Conservation (phyloP, 1,140 invertebrate species). For the Lepidurus apus region DNA sequence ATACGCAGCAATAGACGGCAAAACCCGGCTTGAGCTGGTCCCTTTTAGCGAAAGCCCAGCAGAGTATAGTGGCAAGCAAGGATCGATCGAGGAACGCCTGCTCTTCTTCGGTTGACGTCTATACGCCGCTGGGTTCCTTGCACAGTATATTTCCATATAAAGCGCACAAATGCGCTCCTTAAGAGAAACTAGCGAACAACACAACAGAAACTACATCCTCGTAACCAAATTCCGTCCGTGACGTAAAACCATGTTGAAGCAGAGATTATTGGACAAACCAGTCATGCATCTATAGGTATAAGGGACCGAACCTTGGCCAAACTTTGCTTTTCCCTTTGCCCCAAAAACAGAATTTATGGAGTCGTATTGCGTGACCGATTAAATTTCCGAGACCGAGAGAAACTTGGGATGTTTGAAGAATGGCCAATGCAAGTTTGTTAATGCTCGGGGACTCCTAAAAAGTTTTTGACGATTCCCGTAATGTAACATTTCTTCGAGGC, state of each 20-base stretch:
- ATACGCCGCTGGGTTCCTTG: not conserved
- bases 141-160: conserved; percentile 11
- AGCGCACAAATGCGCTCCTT: not conserved
- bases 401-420: no score
- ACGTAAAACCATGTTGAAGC: not conserved
- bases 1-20: not conserved
- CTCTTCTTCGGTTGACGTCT: conserved; percentile 10
- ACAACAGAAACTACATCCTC: not conserved
- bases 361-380: not conserved
- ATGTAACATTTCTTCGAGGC: no score
- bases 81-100: conserved; percentile 9
- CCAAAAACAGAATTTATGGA: not conserved
- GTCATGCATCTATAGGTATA: conserved; percentile 4
- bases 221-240: not conserved
- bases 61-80: not conserved
- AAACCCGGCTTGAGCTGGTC: not conserved
- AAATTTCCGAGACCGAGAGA: not conserved
- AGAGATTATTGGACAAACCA: not conserved
- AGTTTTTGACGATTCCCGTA: no score
- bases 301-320: not conserved
- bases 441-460: no score
- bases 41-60: not conserved
- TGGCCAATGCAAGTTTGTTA: no score
- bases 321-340: not conserved
- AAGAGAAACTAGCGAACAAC: conserved; percentile 8